Evolutionary conservation across 1,140 invertebrate species (phyloP), one percentile per base, ranked within the genome.

Genomic region (Tetranychus cinnabarinus): DNA sequence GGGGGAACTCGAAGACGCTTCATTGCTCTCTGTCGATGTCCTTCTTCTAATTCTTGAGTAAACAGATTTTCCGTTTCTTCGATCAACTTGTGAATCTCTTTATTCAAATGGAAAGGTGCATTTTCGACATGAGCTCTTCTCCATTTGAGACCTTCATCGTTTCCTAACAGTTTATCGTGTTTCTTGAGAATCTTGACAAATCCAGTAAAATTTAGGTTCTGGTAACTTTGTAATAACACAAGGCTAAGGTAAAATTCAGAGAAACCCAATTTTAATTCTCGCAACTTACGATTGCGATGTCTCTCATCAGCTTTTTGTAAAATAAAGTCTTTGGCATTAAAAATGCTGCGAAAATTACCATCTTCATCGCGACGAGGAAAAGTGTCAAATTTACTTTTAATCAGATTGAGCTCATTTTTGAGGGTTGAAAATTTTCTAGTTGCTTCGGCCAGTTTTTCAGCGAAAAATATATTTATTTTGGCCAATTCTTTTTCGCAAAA

Each of bases 141-240:
- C 92, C 92, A 99, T 76, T 86, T 74, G 12, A 66, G 65, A 8
- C 72, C 72, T 61, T 66, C 57, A 63, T 67, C 65, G 31, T 69
- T 70, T 8, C 60, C 61, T 61, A 73, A 65, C n/a, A 72, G 59
- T 80, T 99, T 99, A 74, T 99, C 96, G 73, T 99, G 95, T 75
- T 99, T 99, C 72, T 99, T 99, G n/a, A 98, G 78, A 70, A 99
- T 99, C 76, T 99, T 99, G 61, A 95, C 80, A 76, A 99, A 99
- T 0, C 96, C 96, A 15, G 95, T 98, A 68, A 91, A 95, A 76
- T 99, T 99, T 31, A 99, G 76, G 73, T 93, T 96, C 67, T 82
- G 79, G 59, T 63, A 65, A 68, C 82, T 82, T 70, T 82, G 81
- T 55, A 82, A 75, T 2, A 99, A 77, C 66, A 99, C 95, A 35